phyloP scores from a whole-genome alignment of 2,797 vertebrate species.

The Clarias pachynema region DNA sequence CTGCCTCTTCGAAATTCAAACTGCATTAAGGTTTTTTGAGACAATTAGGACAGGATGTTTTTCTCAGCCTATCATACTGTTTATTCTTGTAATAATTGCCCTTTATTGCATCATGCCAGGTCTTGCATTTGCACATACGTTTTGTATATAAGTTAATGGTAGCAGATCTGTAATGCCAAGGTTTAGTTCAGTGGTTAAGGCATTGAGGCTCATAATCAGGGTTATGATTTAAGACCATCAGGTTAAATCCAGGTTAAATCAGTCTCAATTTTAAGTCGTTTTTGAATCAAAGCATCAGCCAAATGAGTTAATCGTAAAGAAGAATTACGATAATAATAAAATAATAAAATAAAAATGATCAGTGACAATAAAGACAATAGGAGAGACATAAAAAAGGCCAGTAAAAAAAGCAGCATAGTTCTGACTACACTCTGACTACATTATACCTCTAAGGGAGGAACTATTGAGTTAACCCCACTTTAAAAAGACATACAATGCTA shows the following conservation, averaged over 20 bases:
- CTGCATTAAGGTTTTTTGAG: slow-evolving; percentile 48
- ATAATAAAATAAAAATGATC: neutral
- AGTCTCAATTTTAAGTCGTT: neutral
- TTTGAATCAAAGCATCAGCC: neutral
- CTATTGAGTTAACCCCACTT: slow-evolving; percentile 58
- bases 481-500: slow-evolving; percentile 51
- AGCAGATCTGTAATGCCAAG: neutral
- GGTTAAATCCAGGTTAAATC: neutral
- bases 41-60: slow-evolving; percentile 45
- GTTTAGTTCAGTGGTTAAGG: slow-evolving; percentile 13
- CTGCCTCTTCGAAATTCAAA: slow-evolving; percentile 45
- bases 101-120: slow-evolving; percentile 17
- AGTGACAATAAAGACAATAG: slow-evolving; percentile 27
- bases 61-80: slow-evolving; percentile 19
- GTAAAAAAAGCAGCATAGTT: slow-evolving; percentile 24
- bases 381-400: slow-evolving; percentile 26
- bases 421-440: slow-evolving; percentile 30
- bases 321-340: neutral
- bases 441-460: slow-evolving; percentile 57
- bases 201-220: neutral
- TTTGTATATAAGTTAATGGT: neutral
- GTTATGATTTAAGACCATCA: neutral
- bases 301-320: neutral
- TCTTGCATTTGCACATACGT: neutral
- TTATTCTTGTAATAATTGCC: slow-evolving; percentile 33